phyloP scores from a whole-genome alignment of 2,113 vertebrate species.

The Pungitius pungitius region DNA sequence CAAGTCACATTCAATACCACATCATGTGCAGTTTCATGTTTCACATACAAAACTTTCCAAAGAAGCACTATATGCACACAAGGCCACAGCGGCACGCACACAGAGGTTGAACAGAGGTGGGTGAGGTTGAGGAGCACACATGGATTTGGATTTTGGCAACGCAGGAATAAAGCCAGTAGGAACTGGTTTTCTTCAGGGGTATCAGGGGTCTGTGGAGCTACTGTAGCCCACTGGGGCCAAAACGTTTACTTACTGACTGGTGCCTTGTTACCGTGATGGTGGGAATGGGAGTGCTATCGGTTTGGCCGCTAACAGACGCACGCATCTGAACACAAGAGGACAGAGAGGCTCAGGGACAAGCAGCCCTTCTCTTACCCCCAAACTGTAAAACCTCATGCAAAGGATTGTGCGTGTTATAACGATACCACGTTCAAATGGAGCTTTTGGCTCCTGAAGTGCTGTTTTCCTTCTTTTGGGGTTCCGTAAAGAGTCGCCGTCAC shows the following conservation, averaged over 20 bases:
- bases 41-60: constrained; percentile 58
- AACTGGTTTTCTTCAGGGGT: constrained; percentile 50
- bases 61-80: constrained; percentile 52
- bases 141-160: constrained; percentile 49
- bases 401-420: not conserved
- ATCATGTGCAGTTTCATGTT: constrained; percentile 65
- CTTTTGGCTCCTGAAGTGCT: constrained; percentile 10
- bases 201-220: constrained; percentile 35
- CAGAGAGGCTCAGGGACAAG: constrained; percentile 74
- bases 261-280: constrained; percentile 81
- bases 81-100: constrained; percentile 58
- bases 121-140: constrained; percentile 53
- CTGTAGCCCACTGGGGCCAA: constrained; percentile 55
- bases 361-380: constrained; percentile 41
- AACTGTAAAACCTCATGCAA: constrained; percentile 27
- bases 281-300: constrained; percentile 80
- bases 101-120: constrained; percentile 56
- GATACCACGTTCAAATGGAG: constrained; percentile 4
- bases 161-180: constrained; percentile 34
- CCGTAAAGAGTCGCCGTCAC: not conserved
- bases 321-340: constrained; percentile 83
- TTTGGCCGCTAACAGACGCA: constrained; percentile 75
- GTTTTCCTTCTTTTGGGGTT: not conserved
- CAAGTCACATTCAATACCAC: constrained; percentile 49
- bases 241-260: constrained; percentile 80